Conservation (phyloP, 2,888 invertebrate species). For the Melanargia galathea region DNA sequence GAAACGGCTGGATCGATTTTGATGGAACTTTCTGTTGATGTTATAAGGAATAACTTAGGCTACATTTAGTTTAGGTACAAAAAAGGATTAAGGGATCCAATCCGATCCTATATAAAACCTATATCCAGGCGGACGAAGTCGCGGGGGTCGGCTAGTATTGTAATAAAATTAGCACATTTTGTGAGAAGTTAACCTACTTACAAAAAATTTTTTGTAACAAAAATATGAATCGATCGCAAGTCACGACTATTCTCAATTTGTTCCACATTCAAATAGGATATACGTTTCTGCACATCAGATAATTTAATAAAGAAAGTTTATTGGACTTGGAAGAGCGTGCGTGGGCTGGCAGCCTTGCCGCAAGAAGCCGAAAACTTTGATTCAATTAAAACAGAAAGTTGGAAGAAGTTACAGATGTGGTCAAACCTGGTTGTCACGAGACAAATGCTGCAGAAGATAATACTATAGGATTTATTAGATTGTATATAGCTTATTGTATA, state of each 20-base stretch:
- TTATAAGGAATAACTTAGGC: too few relatives aligned
- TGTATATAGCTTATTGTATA: too few relatives aligned
- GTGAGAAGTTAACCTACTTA: too few relatives aligned
- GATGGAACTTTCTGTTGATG: too few relatives aligned
- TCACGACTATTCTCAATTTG: conserved; percentile 56
- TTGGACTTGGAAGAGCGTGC: conserved; percentile 71
- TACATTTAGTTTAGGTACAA: too few relatives aligned
- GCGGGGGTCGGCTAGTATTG: too few relatives aligned
- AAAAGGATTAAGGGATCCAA: too few relatives aligned
- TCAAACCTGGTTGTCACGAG: conserved; percentile 41
- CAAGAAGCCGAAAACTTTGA: conserved; percentile 82
- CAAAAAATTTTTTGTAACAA: not conserved
- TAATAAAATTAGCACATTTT: too few relatives aligned
- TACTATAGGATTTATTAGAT: not conserved
- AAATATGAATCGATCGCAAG: not conserved
- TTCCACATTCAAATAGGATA: conserved; percentile 77
- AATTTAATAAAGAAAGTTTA: conserved; percentile 82
- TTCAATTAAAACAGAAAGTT: conserved; percentile 81
- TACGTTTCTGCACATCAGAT: conserved; percentile 80
- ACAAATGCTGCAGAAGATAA: not conserved
- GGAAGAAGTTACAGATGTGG: conserved; percentile 70
- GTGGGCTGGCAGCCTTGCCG: conserved; percentile 78
- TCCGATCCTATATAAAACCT: too few relatives aligned
- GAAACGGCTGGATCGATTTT: too few relatives aligned
- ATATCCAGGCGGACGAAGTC: too few relatives aligned